phyloP scores from a whole-genome alignment of 2,797 vertebrate genomes.

The Phoxinus dragarum region DNA sequence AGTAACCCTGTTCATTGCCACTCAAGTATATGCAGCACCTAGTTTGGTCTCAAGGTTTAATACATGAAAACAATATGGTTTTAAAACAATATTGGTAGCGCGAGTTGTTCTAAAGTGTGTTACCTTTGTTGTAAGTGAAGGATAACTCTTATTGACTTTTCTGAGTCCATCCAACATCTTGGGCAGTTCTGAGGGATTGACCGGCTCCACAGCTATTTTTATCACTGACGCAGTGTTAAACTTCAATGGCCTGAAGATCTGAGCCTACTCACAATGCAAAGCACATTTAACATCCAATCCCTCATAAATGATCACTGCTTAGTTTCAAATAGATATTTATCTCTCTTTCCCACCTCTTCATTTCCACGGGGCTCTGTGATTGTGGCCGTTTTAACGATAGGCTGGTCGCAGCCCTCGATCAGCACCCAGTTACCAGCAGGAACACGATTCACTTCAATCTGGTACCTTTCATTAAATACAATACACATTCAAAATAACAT shows the following conservation, averaged over 20 bases:
- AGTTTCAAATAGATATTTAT: not conserved
- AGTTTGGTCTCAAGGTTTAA: not conserved
- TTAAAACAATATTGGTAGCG: too few species aligned
- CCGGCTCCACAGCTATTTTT: conserved; percentile 97
- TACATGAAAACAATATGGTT: not conserved
- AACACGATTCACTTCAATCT: conserved; percentile 97
- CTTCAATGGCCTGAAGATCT: conserved; percentile 96
- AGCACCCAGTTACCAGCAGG: conserved; percentile 99
- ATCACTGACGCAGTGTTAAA: conserved; percentile 98
- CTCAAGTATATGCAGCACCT: not conserved
- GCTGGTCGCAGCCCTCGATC: conserved; percentile 98
- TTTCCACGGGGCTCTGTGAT: conserved; percentile 97
- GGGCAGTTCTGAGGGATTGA: conserved; percentile 98
- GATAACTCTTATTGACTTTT: conserved; percentile 99
- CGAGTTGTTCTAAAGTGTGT: not conserved
- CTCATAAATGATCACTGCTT: not conserved
- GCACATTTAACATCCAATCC: not conserved
- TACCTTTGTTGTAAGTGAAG: conserved; percentile 97
- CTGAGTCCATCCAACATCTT: conserved; percentile 98
- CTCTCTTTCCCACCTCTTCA: conserved; percentile 85
- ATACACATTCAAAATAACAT: conserved; percentile 4
- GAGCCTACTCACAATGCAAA: conserved; percentile 81
- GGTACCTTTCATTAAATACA: conserved; percentile 80
- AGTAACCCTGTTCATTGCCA: not conserved
- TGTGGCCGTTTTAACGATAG: conserved; percentile 97